A percentile compares a stretch with the other conserved stretches of the same genome.
Evolutionary conservation across 2,888 invertebrate genomes (phyloP).

Genomic region (Drosophila meridionalis): DNA sequence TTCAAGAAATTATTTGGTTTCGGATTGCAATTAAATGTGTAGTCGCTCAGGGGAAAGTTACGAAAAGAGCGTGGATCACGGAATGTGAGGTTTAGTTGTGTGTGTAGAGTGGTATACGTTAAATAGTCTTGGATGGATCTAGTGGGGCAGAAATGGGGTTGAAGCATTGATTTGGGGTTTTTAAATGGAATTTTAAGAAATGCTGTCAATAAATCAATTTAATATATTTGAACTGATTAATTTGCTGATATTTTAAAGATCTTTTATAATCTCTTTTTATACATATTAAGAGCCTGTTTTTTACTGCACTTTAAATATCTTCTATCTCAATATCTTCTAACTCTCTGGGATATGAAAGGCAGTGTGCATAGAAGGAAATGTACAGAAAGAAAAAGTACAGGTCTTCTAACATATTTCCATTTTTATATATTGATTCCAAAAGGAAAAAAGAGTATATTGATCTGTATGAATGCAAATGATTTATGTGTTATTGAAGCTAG

Average conservation of each 20-base stretch:
- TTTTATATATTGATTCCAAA: too few species aligned
- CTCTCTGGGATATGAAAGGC: too few species aligned
- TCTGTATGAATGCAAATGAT: too few species aligned
- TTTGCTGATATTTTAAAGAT: not conserved
- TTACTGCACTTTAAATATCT: too few species aligned
- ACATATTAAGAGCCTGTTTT: too few species aligned
- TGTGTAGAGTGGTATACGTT: not conserved
- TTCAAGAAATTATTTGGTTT: conserved; percentile 9
- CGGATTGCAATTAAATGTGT: conserved; percentile 9
- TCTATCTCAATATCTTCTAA: too few species aligned
- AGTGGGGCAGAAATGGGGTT: not conserved
- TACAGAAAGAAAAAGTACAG: too few species aligned
- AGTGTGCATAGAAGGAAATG: too few species aligned
- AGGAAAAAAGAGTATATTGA: too few species aligned
- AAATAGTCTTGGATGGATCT: not conserved
- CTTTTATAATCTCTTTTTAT: too few species aligned
- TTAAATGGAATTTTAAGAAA: not conserved
- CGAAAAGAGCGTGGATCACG: not conserved
- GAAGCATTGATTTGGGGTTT: not conserved
- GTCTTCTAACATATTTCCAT: too few species aligned
- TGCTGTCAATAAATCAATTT: not conserved
- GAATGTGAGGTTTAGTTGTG: not conserved
- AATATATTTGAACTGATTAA: not conserved
- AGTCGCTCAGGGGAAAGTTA: not conserved
- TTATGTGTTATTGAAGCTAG: too few species aligned